phyloP scores from a whole-genome alignment of 2,797 vertebrate species.

The Otus scops region DNA sequence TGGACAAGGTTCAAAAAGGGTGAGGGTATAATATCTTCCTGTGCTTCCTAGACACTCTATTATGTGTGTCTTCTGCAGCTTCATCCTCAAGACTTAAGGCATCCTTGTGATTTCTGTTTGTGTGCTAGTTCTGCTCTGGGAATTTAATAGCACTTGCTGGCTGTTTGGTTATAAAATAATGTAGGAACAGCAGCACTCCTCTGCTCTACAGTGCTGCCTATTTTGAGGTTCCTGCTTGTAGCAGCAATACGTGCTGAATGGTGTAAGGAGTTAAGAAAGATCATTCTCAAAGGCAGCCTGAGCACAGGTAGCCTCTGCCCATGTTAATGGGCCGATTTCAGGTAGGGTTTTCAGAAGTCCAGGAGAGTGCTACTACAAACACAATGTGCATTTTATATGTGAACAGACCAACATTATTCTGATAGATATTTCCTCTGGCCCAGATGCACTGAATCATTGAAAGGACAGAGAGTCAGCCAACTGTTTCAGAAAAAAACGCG shows the following conservation, averaged over 20 bases:
- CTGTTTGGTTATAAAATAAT: background rate
- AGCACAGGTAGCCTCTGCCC: background rate
- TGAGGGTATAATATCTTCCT: background rate
- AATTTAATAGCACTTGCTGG: background rate
- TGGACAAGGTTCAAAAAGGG: background rate
- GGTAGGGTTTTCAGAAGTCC: background rate
- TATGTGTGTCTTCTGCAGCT: background rate
- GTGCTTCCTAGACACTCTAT: background rate
- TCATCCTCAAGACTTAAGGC: background rate
- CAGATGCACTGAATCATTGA: background rate
- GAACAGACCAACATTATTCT: background rate
- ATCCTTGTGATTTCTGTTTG: background rate
- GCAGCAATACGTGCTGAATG: background rate
- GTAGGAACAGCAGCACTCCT: background rate
- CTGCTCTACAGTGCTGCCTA: background rate
- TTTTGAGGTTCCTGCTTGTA: background rate
- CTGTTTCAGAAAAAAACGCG: background rate
- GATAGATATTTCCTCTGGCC: background rate
- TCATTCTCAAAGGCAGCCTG: background rate
- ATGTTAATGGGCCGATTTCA: background rate
- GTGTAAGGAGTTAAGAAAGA: background rate
- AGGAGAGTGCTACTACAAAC: background rate
- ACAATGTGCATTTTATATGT: background rate
- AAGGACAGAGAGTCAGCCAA: background rate
- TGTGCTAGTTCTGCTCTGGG: background rate